These are phyloP conservation scores for Leptinotarsa defecta DNA, from an alignment of 1,140 invertebrate genomes.

Conservation along the genomic window DNA sequence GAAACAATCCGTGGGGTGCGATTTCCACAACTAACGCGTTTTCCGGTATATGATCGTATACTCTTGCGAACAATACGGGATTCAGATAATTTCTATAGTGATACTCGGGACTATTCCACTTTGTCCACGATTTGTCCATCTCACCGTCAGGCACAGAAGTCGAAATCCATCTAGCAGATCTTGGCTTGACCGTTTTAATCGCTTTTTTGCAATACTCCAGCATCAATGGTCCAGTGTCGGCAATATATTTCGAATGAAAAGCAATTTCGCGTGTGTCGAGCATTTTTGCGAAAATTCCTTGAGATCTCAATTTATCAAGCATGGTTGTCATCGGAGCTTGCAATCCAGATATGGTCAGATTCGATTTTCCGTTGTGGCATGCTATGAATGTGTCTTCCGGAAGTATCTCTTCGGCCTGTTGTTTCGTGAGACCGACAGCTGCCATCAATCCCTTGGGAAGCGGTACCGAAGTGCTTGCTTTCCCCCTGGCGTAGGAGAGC, in stretches of 20 bases:
- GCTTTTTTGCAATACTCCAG: constrained; percentile 62
- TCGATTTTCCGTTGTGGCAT: constrained; percentile 92
- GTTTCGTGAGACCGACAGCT: constrained; percentile 85
- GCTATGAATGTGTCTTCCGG: constrained; percentile 80
- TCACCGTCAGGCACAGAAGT: constrained; percentile 83
- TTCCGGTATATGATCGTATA: constrained; percentile 78
- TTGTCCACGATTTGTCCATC: constrained; percentile 78
- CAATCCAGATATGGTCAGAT: constrained; percentile 90
- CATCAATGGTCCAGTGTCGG: constrained; percentile 74
- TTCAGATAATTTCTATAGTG: constrained; percentile 94
- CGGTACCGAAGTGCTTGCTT: constrained; percentile 74
- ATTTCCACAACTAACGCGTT: constrained; percentile 91
- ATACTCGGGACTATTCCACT: constrained; percentile 86
- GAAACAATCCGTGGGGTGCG: constrained; percentile 80
- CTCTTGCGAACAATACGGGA: constrained; percentile 81
- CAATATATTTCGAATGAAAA: constrained; percentile 94
- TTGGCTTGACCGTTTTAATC: constrained; percentile 76
- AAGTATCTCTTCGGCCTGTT: constrained; percentile 74
- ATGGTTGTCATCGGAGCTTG: constrained; percentile 70
- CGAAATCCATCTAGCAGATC: constrained; percentile 84
- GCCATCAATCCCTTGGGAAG: constrained; percentile 75
- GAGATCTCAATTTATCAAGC: constrained; percentile 69
- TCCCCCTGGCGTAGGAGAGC: constrained; percentile 81
- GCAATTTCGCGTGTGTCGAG: constrained; percentile 87
- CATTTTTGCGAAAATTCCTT: constrained; percentile 84